Percentiles rank a stretch among this genome's conserved stretches.
Conservation (phyloP, 2,888 invertebrate species). For the Idaea biselata region DNA sequence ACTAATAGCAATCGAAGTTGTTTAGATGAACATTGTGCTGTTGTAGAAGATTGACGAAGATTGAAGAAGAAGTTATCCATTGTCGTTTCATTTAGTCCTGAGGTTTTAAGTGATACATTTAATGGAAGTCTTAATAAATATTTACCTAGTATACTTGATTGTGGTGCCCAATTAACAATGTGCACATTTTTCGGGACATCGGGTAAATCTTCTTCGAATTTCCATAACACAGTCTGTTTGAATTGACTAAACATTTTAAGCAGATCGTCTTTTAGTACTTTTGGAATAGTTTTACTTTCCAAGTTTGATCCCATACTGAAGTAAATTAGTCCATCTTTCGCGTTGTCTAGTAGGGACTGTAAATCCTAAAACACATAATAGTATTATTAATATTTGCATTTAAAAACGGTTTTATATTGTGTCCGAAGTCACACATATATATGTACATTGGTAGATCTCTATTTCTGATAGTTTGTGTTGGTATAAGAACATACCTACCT, state of each 20-base stretch:
- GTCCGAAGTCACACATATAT: too few relatives aligned
- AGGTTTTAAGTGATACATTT: background rate
- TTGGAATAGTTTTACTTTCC: slow-evolving; percentile 43
- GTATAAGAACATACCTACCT: too few relatives aligned
- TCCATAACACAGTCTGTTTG: slow-evolving; percentile 69
- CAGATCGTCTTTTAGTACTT: slow-evolving; percentile 36
- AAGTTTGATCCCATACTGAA: slow-evolving; percentile 61
- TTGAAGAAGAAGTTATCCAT: background rate
- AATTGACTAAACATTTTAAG: slow-evolving; percentile 54
- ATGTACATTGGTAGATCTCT: too few relatives aligned
- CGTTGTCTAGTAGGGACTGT: slow-evolving; percentile 43
- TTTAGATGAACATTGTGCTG: too few relatives aligned
- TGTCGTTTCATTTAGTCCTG: too few relatives aligned
- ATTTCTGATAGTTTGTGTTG: too few relatives aligned
- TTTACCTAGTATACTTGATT: slow-evolving; percentile 50
- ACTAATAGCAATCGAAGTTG: too few relatives aligned
- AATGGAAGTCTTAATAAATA: background rate
- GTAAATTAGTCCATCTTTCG: slow-evolving; percentile 51
- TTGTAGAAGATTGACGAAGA: too few relatives aligned
- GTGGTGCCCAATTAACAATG: slow-evolving; percentile 62
- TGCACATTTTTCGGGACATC: slow-evolving; percentile 58
- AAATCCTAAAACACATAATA: slow-evolving; percentile 36
- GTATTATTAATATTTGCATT: too few relatives aligned
- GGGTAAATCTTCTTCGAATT: slow-evolving; percentile 55
- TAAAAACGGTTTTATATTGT: too few relatives aligned